Percentiles rank a stretch among this genome's conserved stretches.
phyloP scores from a whole-genome alignment of 2,797 vertebrate species.

The Threskiornis aethiopicus region DNA sequence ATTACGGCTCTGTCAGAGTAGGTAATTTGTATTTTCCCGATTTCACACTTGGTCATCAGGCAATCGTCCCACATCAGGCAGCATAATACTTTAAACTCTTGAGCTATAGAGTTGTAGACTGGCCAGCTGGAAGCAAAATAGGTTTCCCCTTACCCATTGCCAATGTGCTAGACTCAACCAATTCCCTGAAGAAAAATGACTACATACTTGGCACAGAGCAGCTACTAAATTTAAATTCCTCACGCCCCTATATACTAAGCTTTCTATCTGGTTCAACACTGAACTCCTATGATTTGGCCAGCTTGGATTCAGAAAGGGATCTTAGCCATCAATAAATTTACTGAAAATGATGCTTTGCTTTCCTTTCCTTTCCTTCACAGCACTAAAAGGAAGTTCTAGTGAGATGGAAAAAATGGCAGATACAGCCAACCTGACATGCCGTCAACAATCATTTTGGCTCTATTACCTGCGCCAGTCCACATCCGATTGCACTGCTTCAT shows the following conservation, averaged over 20 bases:
- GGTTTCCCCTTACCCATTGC: constrained; percentile 45
- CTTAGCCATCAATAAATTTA: constrained; percentile 13
- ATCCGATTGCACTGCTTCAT: neutral
- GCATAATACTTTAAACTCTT: constrained; percentile 6
- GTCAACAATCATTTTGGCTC: neutral
- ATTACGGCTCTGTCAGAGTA: neutral
- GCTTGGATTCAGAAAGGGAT: neutral
- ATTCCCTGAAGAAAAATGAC: constrained; percentile 57
- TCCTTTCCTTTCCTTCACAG: neutral
- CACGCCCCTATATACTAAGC: neutral
- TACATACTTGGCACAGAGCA: constrained; percentile 30
- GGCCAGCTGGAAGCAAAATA: constrained; percentile 56
- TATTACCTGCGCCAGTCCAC: neutral
- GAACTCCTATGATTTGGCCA: constrained; percentile 12
- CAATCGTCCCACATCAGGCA: constrained; percentile 22
- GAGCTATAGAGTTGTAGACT: neutral
- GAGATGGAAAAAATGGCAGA: neutral
- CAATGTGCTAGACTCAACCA: constrained; percentile 40
- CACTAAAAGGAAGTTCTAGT: neutral
- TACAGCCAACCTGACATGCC: neutral
- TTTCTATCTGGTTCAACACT: constrained; percentile 39
- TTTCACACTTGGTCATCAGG: constrained; percentile 21
- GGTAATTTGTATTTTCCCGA: constrained; percentile 22
- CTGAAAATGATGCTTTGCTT: neutral
- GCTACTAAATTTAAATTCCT: constrained; percentile 57